Base-by-base conservation (phyloP, 2,888 invertebrate species). In the Cataglyphis cursor region DNA sequence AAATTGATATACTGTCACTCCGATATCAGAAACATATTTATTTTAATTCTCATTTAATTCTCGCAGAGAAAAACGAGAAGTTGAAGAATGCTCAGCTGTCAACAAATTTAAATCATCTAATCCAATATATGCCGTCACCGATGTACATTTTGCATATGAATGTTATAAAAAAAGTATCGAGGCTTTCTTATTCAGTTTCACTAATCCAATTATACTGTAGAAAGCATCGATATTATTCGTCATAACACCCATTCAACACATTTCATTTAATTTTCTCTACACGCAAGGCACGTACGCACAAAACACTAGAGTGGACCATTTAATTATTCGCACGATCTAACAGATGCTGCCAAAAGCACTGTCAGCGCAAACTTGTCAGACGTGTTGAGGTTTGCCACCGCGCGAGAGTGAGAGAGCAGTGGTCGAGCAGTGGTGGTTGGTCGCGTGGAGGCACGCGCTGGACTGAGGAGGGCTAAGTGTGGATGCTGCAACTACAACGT, bases 391-490 rank as follows among this genome's bases (percentile, higher is more conserved):
- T 64, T 76, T 73, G 59, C 85, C 44, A 89, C 86, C 89, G 88
- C 88, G 90, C 90, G 89, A 87, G 88, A 90, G 89, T 90, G 91
- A 87, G 89, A 88, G 91, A 91, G 89, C 90, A 85, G 88, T 88
- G 91, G 85, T 89, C 87, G 83, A 90, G 94, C 51, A 51, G 93
- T 94, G 94, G 94, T 93, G 94, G 94, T 92, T 94, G 94, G 94
- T 94, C 94, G 94, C 94, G 94, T 94, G 94, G 94, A 94, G 94
- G 94, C 94, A 95, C 94, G 94, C 94, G 94, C 93, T 94, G 93
- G 93, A 94, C 94, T 94, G 94, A 92, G 92, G 93, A 93, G 94
- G 92, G 93, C 93, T 92, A 93, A 94, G 94, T 94, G 94, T 94
- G 94, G 94, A 94, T 93, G 94, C 94, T 94, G 94, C 93, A 92